phyloP scores from a whole-genome alignment of 2,113 vertebrate genomes.

The Struthidea cinerea region DNA sequence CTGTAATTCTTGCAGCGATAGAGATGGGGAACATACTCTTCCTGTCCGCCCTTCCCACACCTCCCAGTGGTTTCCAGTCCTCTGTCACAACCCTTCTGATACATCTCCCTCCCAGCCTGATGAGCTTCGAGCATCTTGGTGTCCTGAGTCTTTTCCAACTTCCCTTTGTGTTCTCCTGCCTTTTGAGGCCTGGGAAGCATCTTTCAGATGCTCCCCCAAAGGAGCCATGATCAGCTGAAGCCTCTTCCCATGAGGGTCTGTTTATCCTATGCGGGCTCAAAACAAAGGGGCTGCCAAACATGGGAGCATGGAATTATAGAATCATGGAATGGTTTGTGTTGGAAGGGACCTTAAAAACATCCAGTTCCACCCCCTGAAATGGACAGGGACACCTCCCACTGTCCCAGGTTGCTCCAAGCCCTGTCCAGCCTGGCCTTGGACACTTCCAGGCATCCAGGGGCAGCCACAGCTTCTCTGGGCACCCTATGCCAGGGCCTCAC shows the following conservation, averaged over 20 bases:
- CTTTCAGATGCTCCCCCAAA: background rate
- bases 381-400: background rate
- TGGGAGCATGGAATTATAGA: background rate
- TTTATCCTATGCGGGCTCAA: background rate
- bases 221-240: background rate
- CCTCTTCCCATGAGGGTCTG: background rate
- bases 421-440: rapidly evolving
- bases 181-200: background rate
- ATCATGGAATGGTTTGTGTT: background rate
- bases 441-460: background rate
- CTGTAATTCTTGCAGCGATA: background rate
- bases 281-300: background rate
- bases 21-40: background rate
- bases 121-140: background rate
- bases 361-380: background rate
- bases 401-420: background rate
- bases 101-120: background rate
- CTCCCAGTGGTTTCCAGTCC: background rate
- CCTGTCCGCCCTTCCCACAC: background rate
- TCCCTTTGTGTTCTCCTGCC: background rate
- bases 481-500: background rate
- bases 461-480: background rate
- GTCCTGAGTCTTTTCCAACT: background rate
- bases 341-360: background rate
- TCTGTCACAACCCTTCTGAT: background rate